Evolutionary conservation across 2,797 vertebrate genomes (phyloP), one percentile per base, ranked within the genome.

Genomic region (Otolemur crassicaudatus): DNA sequence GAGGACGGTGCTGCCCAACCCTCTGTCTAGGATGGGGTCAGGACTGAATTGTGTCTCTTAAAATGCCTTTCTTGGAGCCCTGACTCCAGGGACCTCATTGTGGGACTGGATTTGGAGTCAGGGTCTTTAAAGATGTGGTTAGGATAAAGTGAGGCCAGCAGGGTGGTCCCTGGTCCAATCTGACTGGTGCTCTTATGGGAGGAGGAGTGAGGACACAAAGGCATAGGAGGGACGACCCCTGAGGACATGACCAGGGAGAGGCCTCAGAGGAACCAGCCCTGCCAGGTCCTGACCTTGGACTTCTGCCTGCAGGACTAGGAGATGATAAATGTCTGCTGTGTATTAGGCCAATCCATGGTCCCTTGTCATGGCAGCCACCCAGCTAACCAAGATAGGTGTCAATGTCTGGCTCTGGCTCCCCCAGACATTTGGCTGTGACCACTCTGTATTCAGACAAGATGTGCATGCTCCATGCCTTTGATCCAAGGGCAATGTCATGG

Each of bases 1-100:
- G n/a, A 6, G 9, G 29, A 5, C 0, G 5, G 14, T 70, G 13
- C 56, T 10, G 11, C 16, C 40, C 56, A 7, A 1, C 37, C 7
- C 13, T 60, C 37, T 31, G 31, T 22, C 65, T 23, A 46, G 76
- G 17, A 14, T 29, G 49, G 43, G 17, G 31, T 40, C 67, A 22
- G 25, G 27, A 34, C 49, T 29, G 34, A 43, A 49, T 1, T 10
- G 6, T 14, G 69, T n/a, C 37, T 37, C 2, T 25, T 43, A 29
- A 49, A 58, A 29, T 19, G 31, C 34, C 17, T n/a, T 16, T 8
- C 31, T 49, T 9, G 22, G 43, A 67, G 14, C 20, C 82, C 7
- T 46, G 23, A 11, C 43, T 14, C 73, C 73, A 27, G 46, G 72
- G 13, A 76, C 43, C 27, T 29, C 43, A 46, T 17, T 3, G 7